Percentiles rank a stretch among this genome's conserved stretches.
Conservation (phyloP, 1,140 invertebrate genomes). For the Formica exsecta region DNA sequence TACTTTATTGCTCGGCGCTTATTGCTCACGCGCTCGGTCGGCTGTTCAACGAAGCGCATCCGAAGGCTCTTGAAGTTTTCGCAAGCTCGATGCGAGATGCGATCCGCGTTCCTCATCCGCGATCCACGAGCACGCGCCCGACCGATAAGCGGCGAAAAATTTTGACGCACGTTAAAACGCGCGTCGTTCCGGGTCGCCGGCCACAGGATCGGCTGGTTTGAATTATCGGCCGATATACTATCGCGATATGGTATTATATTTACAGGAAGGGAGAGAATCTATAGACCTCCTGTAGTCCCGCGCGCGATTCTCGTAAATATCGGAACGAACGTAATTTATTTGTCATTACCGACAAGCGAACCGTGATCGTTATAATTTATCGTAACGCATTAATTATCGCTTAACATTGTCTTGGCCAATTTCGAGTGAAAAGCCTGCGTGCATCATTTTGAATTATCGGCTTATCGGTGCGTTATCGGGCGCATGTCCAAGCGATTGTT, state of each 20-base stretch:
- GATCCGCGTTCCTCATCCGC: conserved; percentile 32
- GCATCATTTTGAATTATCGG: conserved; percentile 30
- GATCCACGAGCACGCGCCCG: conserved; percentile 49
- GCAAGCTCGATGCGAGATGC: conserved; percentile 32
- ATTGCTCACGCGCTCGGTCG: conserved; percentile 47
- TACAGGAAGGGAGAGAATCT: conserved; percentile 1
- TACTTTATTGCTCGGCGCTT: conserved; percentile 74
- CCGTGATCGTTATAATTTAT: conserved; percentile 49
- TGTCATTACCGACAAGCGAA: conserved; percentile 54
- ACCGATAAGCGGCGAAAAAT: conserved; percentile 70
- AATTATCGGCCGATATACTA: conserved; percentile 60
- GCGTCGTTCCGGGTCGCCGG: conserved; percentile 73
- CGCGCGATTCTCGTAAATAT: conserved; percentile 42
- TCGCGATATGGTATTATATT: conserved; percentile 51
- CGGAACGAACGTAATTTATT: conserved; percentile 47
- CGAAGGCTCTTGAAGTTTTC: conserved; percentile 67
- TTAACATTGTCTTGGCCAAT: conserved; percentile 7
- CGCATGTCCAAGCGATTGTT: conserved; percentile 7
- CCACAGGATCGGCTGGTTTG: conserved; percentile 41
- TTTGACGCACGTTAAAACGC: conserved; percentile 60
- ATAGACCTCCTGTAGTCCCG: conserved; percentile 53
- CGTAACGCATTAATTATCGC: conserved; percentile 43
- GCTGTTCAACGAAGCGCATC: conserved; percentile 71
- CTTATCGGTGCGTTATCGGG: conserved; percentile 37
- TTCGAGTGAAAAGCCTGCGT: background rate